Evolutionary conservation across 2,113 vertebrate genomes (phyloP), one percentile per base, ranked within the genome.

Genomic region (Apeltes quadracus): DNA sequence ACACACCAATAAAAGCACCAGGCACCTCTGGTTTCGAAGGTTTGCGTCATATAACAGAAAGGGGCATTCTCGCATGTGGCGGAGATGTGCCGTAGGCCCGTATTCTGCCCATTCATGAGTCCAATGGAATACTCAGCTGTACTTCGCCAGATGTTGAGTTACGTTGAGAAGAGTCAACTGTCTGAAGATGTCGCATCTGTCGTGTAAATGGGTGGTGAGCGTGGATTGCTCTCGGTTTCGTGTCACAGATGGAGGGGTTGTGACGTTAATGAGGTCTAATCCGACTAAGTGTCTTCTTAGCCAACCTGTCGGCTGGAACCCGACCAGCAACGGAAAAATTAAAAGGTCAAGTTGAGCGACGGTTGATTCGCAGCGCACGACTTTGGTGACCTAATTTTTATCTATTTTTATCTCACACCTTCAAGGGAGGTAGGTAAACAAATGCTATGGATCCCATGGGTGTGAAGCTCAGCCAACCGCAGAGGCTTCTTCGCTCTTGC

Each of bases 381-480:
- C 71, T 82, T 77, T 56, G 36, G 41, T 85, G 76, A 89, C 73
- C 79, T 79, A 75, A 65, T 84, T 85, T 78, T 29, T 29, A 29
- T 29, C 5, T 29, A 3, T 34, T 34, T 74, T 71, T 48, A 79
- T 76, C 56, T 92, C 84, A 89, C 89, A 91, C 88, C 81, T 92
- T 91, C 76, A 77, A 69, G 63, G 81, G 58, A 73, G 69, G 80
- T 76, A 83, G 83, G 84, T 91, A 94, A 93, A 94, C 91, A 93
- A 93, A 91, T 92, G 79, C 71, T 83, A 78, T 69, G 71, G 72
- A 89, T 92, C 93, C 91, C 92, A 79, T 86, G 92, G 92, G 92
- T 89, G 85, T 57, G 65, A 55, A 74, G 78, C 72, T 79, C 64
- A 13, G 43, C 43, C 18, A 64, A 64, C 61, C 61, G 61, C 43